Evolutionary conservation across 2,888 invertebrate genomes (phyloP).

Genomic region (Danaus chrysippus): DNA sequence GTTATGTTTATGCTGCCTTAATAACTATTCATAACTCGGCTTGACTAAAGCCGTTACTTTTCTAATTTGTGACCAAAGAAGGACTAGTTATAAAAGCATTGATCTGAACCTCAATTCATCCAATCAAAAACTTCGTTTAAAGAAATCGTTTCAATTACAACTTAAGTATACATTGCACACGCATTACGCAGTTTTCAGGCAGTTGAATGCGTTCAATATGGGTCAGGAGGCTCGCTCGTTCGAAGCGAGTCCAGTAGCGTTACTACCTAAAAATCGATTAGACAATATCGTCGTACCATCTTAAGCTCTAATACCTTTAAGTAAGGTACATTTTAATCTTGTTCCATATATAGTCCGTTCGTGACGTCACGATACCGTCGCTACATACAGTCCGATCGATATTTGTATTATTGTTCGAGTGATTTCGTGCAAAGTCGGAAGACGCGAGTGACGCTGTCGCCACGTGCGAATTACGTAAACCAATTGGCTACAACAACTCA

Average conservation of each 20-base stretch:
- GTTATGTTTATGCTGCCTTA: too few relatives aligned
- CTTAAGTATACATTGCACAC: constrained; percentile 48
- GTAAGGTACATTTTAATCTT: constrained; percentile 19
- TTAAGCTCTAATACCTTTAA: constrained; percentile 22
- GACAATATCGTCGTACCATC: constrained; percentile 22
- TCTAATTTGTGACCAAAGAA: too few relatives aligned
- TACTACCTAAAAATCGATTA: constrained; percentile 21
- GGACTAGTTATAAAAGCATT: too few relatives aligned
- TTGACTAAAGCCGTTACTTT: too few relatives aligned
- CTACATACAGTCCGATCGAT: constrained; percentile 65
- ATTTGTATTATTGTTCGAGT: constrained; percentile 51
- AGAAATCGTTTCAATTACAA: not conserved
- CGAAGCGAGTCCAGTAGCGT: constrained; percentile 31
- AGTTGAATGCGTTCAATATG: constrained; percentile 50
- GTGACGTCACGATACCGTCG: constrained; percentile 71
- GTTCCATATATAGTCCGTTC: constrained; percentile 18
- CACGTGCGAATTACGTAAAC: constrained; percentile 74
- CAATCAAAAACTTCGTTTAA: too few relatives aligned
- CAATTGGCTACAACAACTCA: constrained; percentile 59
- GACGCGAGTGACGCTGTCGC: constrained; percentile 51
- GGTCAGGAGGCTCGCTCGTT: constrained; percentile 62
- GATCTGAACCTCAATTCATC: too few relatives aligned
- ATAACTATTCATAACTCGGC: too few relatives aligned
- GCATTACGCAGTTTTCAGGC: constrained; percentile 57
- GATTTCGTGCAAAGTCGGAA: constrained; percentile 52